Evolutionary conservation across 2,113 vertebrate genomes (phyloP), one percentile per base, ranked within the genome.

Genomic region (Carollia perspicillata): DNA sequence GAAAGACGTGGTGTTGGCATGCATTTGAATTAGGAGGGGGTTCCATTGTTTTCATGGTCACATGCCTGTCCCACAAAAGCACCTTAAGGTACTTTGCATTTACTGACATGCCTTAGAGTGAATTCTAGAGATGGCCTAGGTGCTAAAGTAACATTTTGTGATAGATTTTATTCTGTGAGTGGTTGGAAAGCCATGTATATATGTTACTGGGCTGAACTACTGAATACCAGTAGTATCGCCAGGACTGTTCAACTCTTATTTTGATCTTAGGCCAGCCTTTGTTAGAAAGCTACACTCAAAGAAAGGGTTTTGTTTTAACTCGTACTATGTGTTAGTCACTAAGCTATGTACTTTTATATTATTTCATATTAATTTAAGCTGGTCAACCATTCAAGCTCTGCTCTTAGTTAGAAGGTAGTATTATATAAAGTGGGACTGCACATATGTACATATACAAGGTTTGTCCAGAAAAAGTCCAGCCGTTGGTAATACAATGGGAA

Each of bases 181-280:
- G 2, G 2, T 22, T 84, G 20, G 60, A 47, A 75, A 85, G 11
- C 83, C 75, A 79, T 26, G 6, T 12, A 40, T 87, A 8, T 78
- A 53, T 95, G 12, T 81, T 55, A 68, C 8, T 93, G 51, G 33
- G 74, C 16, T 16, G 16, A 72, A 65, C 8, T 80, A 83, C 6
- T 40, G 6, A 30, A 93, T 72, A 49, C 37, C n/a, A 92, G 16
- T 44, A 92, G 20, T 49, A 65, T 94, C 17, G 80, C 14, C 37
- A 87, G 66, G 49, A 60, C 87, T 81, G 94, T 69, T 55, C 30
- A 66, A 89, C 40, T 9, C 8, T 75, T 84, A 74, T 95, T 97
- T 89, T 87, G 47, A 0, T 28, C 28, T 92, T 68, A 88, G 8
- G 2, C 28, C 35, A 94, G 37, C 18, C 13, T 77, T 0, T n/a